Evolutionary conservation across 2,113 vertebrate genomes (phyloP).

Genomic region (Brienomyrus longianalis): DNA sequence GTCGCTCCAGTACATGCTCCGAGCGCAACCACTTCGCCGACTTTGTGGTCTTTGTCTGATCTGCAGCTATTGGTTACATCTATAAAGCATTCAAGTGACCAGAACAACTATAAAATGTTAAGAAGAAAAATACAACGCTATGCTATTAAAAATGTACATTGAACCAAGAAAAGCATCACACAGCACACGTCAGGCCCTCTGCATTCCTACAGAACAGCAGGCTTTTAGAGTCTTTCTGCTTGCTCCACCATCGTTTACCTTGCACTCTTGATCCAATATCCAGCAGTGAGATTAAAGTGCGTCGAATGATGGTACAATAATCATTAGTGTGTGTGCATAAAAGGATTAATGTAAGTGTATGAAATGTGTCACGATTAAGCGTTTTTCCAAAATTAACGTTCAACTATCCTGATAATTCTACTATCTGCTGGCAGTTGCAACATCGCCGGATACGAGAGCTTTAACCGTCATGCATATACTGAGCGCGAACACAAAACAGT

Average conservation of each 20-base stretch:
- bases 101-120: background rate
- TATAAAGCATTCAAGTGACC: background rate
- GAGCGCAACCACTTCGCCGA: background rate
- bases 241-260: background rate
- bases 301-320: background rate
- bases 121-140: background rate
- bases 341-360: background rate
- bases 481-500: background rate
- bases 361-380: background rate
- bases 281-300: background rate
- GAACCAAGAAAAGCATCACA: background rate
- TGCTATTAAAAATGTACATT: background rate
- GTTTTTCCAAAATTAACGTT: background rate
- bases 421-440: background rate
- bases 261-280: background rate
- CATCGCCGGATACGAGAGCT: background rate
- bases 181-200: background rate
- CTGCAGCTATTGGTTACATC: background rate
- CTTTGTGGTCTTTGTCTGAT: background rate
- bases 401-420: background rate
- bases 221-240: background rate
- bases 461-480: background rate
- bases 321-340: background rate
- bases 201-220: background rate
- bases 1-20: background rate